Evolutionary conservation across 2,888 invertebrate species (phyloP), one percentile per base, ranked within the genome.

Genomic region (Eupithecia insigniata): DNA sequence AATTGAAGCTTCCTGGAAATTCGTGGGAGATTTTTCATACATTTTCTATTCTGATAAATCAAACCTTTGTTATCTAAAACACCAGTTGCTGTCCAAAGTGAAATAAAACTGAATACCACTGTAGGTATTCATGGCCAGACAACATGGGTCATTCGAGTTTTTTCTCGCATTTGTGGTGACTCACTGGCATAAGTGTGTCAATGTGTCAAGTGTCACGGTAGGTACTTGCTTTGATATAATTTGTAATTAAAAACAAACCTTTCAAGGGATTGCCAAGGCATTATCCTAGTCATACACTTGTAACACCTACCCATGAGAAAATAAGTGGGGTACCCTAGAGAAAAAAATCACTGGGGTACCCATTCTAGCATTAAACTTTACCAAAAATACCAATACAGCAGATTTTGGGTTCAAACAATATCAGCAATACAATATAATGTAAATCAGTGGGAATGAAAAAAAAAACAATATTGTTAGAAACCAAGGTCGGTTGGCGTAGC

Each of bases 161-260:
- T 87, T 86, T 82, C 82, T 78, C 78, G 80, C 70, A 72, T 70
- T 64, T 74, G 71, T 72, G 73, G 70, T 85, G 86, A 88, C 78
- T 79, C 78, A 79, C 68, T 58, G 26, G 85, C 83, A 84, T 70
- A 78, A 80, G 67, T 82, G 82, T 81, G 81, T 83, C 83, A 84
- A 72, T 75, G 74, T 81, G 81, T 80, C 80, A 80, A 76, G 73
- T 76, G 75, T 70, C 79, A 75, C 76, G 76, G 70, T 69, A 66
- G 62, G 28, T 26, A 55, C 55, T 5, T 55, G 71, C 75, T 72
- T 72, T 74, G 66, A 73, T 71, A 64, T 73, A 71, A 74, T 74
- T 77, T 76, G 78, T 76, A 75, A 77, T 78, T 75, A 77, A 73
- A 79, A 78, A 72, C 66, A 71, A 70, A 68, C 79, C 76, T 67